Percentiles rank a stretch among this genome's conserved stretches.
Evolutionary conservation across 2,888 invertebrate genomes (phyloP).

Genomic region (Camponotus fellah): DNA sequence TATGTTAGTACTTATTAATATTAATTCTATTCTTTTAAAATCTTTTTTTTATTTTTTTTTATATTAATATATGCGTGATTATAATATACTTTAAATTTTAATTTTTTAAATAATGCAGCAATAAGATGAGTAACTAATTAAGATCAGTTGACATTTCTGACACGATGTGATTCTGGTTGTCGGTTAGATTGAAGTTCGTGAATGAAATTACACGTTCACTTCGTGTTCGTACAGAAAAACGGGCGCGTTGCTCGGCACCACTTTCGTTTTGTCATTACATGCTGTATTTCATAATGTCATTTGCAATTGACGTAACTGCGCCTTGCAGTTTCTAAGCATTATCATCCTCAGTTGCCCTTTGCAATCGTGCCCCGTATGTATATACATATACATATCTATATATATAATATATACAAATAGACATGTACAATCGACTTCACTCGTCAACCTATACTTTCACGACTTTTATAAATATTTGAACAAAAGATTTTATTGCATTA

Average conservation of each 20-base stretch:
- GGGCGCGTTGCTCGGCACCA: slow-evolving; percentile 69
- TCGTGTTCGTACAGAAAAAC: slow-evolving; percentile 64
- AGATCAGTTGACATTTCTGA: slow-evolving; percentile 36
- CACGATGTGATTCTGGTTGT: slow-evolving; percentile 17
- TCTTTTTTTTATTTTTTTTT: background rate
- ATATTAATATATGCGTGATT: background rate
- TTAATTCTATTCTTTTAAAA: background rate
- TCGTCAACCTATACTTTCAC: slow-evolving; percentile 74
- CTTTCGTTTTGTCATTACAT: slow-evolving; percentile 78
- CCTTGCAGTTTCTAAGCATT: slow-evolving; percentile 76
- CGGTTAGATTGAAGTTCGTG: slow-evolving; percentile 60
- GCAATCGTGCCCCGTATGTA: slow-evolving; percentile 67
- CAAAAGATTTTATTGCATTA: slow-evolving; percentile 69
- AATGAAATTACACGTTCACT: slow-evolving; percentile 72
- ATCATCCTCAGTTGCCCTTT: slow-evolving; percentile 81
- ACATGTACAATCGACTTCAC: slow-evolving; percentile 37
- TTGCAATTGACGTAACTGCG: slow-evolving; percentile 81
- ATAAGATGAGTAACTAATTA: background rate
- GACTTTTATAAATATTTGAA: slow-evolving; percentile 79
- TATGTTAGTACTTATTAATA: background rate
- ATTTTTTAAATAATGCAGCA: background rate
- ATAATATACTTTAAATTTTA: background rate
- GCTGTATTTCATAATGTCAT: slow-evolving; percentile 83
- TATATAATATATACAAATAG: background rate
- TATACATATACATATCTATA: slow-evolving; percentile 16